Percentiles rank a stretch among this genome's conserved stretches.
These are phyloP conservation scores for Holocentrus rufus DNA, from an alignment of 2,797 vertebrate species.

Conservation along the genomic window DNA sequence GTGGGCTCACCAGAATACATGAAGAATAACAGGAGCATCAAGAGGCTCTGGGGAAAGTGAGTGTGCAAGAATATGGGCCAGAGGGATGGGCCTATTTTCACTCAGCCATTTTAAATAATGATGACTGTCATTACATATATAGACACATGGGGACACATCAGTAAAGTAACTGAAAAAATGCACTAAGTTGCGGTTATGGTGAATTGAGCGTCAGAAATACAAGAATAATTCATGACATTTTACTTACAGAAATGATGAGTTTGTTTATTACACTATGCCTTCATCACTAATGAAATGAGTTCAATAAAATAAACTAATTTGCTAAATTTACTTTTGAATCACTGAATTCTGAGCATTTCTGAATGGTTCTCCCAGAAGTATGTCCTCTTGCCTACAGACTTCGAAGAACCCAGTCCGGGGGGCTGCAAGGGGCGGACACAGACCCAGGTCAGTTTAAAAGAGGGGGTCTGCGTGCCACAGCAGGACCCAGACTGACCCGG, in stretches of 20 bases:
- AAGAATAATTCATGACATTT: no score
- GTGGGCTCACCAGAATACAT: conserved; percentile 89
- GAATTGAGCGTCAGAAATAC: no score
- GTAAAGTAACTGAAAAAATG: no score
- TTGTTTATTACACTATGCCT: not conserved
- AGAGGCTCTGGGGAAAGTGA: conserved; percentile 98
- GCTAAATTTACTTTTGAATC: not conserved
- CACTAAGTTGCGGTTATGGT: no score
- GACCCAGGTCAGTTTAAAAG: conserved; percentile 89
- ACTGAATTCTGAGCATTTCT: conserved; percentile 7
- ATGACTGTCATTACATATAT: no score
- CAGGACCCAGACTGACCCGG: conserved; percentile 91
- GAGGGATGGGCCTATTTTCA: no score
- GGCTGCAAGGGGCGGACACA: conserved; percentile 86
- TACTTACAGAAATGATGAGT: no score
- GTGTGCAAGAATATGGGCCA: conserved; percentile 60
- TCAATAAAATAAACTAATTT: not conserved
- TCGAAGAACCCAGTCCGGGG: conserved; percentile 93
- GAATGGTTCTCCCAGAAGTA: not conserved
- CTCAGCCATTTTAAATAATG: no score
- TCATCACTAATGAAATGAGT: not conserved
- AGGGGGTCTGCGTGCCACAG: conserved; percentile 94
- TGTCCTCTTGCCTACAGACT: conserved; percentile 80
- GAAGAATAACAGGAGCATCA: conserved; percentile 94
- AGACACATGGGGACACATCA: no score